These are phyloP conservation scores for Anaspis maculata DNA, from an alignment of 2,888 invertebrate species.

Conservation along the genomic window DNA sequence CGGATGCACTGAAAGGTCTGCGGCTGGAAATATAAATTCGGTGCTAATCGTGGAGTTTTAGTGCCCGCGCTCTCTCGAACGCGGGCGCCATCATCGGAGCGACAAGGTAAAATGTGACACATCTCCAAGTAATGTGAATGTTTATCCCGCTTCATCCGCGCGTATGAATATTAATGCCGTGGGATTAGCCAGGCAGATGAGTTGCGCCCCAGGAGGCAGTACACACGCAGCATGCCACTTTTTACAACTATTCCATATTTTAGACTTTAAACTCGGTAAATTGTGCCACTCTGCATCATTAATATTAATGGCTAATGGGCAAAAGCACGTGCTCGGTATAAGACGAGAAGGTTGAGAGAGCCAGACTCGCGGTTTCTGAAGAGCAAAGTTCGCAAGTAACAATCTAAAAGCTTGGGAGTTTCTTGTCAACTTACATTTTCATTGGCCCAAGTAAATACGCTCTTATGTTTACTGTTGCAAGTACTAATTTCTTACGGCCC, in stretches of 20 bases:
- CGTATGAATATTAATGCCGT: conserved; percentile 36
- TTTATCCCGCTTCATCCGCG: conserved; percentile 27
- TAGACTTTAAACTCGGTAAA: conserved; percentile 23
- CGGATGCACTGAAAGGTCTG: too few relatives aligned
- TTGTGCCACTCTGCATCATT: conserved; percentile 21
- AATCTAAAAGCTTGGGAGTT: conserved; percentile 5
- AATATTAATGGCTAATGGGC: conserved; percentile 15
- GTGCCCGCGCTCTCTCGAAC: too few relatives aligned
- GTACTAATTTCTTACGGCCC: too few relatives aligned
- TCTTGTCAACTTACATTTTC: too few relatives aligned
- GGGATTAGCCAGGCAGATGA: conserved; percentile 32
- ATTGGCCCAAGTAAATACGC: too few relatives aligned
- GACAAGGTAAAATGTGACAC: conserved; percentile 18
- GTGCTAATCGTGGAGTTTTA: too few relatives aligned
- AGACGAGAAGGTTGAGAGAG: conserved; percentile 2
- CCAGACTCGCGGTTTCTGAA: too few relatives aligned
- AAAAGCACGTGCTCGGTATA: conserved; percentile 10
- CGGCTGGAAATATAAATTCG: too few relatives aligned
- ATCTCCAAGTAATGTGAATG: conserved; percentile 27
- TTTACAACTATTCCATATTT: conserved; percentile 27
- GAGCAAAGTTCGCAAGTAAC: conserved; percentile 3
- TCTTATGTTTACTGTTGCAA: too few relatives aligned
- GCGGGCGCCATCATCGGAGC: too few relatives aligned
- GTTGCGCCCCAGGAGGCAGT: conserved; percentile 25
- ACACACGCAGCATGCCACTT: conserved; percentile 23